Conservation (phyloP, 1,140 invertebrate genomes). For the Drosophila sp. region DNA sequence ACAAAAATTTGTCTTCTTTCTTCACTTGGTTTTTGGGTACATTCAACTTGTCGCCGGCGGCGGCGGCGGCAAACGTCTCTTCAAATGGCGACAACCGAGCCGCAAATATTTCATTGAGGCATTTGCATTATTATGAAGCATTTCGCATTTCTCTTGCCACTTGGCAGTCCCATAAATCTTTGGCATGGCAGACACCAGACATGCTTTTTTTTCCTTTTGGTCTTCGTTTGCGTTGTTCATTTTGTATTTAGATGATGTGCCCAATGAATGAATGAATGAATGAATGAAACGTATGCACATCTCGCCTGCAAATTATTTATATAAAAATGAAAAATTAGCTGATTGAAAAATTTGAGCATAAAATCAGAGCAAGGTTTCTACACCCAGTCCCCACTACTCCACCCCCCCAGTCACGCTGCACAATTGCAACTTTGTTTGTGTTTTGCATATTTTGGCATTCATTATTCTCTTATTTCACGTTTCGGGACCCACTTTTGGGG, state of each 20-base stretch:
- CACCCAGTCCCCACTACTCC: neutral
- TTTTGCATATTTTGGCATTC: neutral
- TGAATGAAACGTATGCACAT: constrained; percentile 19
- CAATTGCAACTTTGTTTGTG: constrained; percentile 27
- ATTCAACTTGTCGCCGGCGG: constrained; percentile 64
- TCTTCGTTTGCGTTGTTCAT: neutral
- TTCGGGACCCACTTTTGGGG: neutral
- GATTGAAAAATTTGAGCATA: constrained; percentile 34
- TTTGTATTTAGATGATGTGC: neutral
- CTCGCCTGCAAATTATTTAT: neutral
- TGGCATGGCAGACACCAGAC: neutral
- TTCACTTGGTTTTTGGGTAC: constrained; percentile 39
- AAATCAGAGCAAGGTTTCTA: constrained; percentile 42
- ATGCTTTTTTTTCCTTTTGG: neutral
- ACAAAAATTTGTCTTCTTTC: neutral
- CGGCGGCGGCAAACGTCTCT: constrained; percentile 15
- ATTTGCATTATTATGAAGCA: constrained; percentile 63
- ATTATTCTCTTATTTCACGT: constrained; percentile 20
- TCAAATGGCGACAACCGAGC: constrained; percentile 43
- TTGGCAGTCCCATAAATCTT: constrained; percentile 53
- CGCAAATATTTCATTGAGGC: constrained; percentile 67
- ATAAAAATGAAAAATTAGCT: constrained; percentile 41
- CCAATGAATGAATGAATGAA: constrained; percentile 17
- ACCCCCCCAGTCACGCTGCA: constrained; percentile 5
- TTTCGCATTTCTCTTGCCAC: constrained; percentile 35